phyloP scores from a whole-genome alignment of 2,888 invertebrate species.

The Eucriotettix oculatus region DNA sequence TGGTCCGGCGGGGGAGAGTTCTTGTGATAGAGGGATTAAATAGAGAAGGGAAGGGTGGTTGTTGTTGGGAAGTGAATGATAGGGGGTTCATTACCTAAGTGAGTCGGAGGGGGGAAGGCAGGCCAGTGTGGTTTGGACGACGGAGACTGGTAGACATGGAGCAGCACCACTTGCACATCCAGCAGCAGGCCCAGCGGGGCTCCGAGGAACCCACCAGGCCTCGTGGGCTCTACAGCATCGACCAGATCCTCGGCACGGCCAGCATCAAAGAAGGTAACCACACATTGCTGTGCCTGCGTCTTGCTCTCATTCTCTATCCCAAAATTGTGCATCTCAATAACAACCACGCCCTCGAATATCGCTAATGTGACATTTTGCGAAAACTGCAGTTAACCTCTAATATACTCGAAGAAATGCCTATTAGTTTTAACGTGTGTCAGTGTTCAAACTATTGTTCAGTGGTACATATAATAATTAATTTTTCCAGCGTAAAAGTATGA shows the following conservation, averaged over 20 bases:
- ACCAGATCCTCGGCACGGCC: slow-evolving; percentile 26
- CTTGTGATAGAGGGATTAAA: not conserved
- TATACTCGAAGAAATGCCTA: no score
- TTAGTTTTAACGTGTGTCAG: no score
- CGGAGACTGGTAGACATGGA: slow-evolving; percentile 5
- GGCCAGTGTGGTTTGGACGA: not conserved
- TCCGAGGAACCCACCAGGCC: slow-evolving; percentile 17
- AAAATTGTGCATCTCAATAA: no score
- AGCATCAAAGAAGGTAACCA: slow-evolving; percentile 6
- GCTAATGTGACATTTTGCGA: no score
- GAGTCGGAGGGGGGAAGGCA: slow-evolving; percentile 7
- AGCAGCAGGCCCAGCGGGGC: slow-evolving; percentile 2
- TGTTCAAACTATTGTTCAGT: no score
- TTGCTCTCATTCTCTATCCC: no score
- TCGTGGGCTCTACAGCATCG: slow-evolving; percentile 27
- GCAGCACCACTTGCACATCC: slow-evolving; percentile 1
- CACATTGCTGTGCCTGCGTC: no score
- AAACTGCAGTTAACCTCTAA: no score
- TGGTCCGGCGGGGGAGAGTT: not conserved
- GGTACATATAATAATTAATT: no score
- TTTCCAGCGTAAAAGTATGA: no score
- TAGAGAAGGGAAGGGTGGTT: slow-evolving; percentile 1
- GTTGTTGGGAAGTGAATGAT: slow-evolving; percentile 7
- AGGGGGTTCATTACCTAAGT: slow-evolving; percentile 14
- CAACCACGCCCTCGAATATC: no score